Evolutionary conservation across 2,797 vertebrate species (phyloP), one percentile per base, ranked within the genome.

Genomic region (Bucorvus abyssinicus): DNA sequence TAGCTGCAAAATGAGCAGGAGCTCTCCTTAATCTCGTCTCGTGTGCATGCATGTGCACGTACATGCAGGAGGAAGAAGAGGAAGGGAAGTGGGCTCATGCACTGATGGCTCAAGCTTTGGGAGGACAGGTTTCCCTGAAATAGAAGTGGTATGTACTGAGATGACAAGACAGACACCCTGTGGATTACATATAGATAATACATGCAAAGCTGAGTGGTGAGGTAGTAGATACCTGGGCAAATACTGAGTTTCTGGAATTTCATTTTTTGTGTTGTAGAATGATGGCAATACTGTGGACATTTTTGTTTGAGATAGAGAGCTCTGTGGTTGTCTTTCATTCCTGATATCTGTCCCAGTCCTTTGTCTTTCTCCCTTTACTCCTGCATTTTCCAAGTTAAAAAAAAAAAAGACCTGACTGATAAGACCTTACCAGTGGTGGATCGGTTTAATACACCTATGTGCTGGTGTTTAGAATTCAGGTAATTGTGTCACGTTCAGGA

Each of bases 1-100:
- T 59, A 47, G n/a, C 40, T 36, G 13, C 30, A 36, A 53, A 50
- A 87, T n/a, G 44, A 74, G 16, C 34, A 24, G 27, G 49, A 88
- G 19, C 22, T 80, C 6, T 42, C 32, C 81, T 61, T 55, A 32
- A 9, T 64, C n/a, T 61, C 13, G 2, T 53, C 2, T n/a, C 36
- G 5, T 60, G 2, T 60, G 24, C 0, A 0, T 53, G 9, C n/a
- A 7, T 14, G 18, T 75, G 36, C 21, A 36, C 4, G 7, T 44
- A 59, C 3, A 7, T 16, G 23, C 9, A 34, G 26, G 29, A 73
- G 32, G 26, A 89, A 30, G 32, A 40, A 49, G 14, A 57, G 9
- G 9, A 80, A 55, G 12, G 11, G 8, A n/a, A 10, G 29, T 34
- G 8, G 14, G 12, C 61, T 93, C 8, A 49, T n/a, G 34, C 15